These are phyloP conservation scores for Siniperca chuatsi DNA, from an alignment of 2,113 vertebrate genomes.

Conservation along the genomic window DNA sequence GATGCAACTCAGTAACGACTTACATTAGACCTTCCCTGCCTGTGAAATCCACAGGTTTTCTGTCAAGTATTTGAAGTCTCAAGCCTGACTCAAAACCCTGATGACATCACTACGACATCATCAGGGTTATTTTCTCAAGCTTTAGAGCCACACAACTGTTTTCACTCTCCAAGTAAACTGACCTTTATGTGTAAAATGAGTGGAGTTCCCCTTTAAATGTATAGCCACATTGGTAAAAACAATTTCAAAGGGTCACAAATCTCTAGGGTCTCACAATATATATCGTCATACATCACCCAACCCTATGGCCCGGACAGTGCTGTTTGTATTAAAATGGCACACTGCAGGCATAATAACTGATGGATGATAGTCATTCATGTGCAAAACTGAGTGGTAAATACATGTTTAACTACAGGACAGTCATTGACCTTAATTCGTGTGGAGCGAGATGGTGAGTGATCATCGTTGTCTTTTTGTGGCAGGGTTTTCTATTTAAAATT, in stretches of 20 bases:
- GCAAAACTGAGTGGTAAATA: not conserved
- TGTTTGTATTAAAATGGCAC: not conserved
- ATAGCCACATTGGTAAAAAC: not conserved
- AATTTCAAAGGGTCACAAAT: not conserved
- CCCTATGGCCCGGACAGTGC: not conserved
- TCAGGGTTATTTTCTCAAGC: not conserved
- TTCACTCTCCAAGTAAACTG: not conserved
- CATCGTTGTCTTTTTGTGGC: slow-evolving; percentile 7
- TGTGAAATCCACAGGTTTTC: not conserved
- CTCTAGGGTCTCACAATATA: not conserved
- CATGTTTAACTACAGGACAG: not conserved
- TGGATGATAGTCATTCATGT: not conserved
- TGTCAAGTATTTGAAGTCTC: not conserved
- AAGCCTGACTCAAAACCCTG: not conserved
- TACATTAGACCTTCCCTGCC: not conserved
- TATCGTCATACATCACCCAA: not conserved
- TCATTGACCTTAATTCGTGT: not conserved
- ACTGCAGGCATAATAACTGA: not conserved
- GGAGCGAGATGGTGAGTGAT: not conserved
- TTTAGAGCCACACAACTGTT: not conserved
- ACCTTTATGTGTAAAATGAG: not conserved
- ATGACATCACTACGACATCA: not conserved
- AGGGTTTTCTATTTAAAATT: slow-evolving; percentile 31
- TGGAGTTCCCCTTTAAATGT: not conserved
- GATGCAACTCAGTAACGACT: not conserved